Percentiles rank a stretch among this genome's conserved stretches.
Conservation (phyloP, 2,113 vertebrate species). For the Polyodon spathula region DNA sequence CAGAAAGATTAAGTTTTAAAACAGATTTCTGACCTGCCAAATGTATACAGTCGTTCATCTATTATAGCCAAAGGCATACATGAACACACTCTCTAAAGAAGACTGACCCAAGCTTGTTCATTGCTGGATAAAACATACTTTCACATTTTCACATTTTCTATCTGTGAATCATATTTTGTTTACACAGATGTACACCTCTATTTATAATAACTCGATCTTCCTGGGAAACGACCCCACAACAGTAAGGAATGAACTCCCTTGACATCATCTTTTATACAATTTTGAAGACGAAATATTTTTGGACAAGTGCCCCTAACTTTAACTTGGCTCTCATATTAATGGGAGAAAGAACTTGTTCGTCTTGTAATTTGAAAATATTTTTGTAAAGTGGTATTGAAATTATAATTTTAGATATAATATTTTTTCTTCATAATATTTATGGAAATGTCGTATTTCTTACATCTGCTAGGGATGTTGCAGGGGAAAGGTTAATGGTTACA, state of each 20-base stretch:
- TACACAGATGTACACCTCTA: conserved; percentile 53
- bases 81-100: conserved; percentile 24
- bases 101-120: neutral
- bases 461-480: too few species aligned
- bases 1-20: conserved; percentile 37
- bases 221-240: conserved; percentile 30
- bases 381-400: conserved; percentile 25
- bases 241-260: conserved; percentile 32
- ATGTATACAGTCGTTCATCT: conserved; percentile 26
- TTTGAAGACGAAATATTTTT: conserved; percentile 33
- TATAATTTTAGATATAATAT: too few species aligned
- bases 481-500: too few species aligned
- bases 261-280: conserved; percentile 47
- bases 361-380: conserved; percentile 27
- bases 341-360: conserved; percentile 39
- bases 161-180: conserved; percentile 38
- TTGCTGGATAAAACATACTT: neutral
- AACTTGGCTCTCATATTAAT: conserved; percentile 40
- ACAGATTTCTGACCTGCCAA: conserved; percentile 40
- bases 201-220: conserved; percentile 30
- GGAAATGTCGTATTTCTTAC: too few species aligned
- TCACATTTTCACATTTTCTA: conserved; percentile 3
- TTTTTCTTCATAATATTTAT: too few species aligned
- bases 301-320: conserved; percentile 31
- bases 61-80: conserved; percentile 31